Evolutionary conservation across 2,888 invertebrate species (phyloP).

Genomic region (Phrixothrix hirtus): DNA sequence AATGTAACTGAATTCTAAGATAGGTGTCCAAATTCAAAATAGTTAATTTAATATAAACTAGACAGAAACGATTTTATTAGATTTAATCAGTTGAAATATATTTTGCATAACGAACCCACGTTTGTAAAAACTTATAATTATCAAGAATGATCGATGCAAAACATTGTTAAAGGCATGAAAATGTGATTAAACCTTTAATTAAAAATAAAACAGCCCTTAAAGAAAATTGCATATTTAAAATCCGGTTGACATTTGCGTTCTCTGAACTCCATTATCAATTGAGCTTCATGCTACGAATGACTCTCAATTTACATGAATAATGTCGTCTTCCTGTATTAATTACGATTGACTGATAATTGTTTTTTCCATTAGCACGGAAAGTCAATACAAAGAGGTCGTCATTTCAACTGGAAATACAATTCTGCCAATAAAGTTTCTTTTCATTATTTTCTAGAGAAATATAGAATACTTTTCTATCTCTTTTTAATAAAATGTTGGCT

Average conservation of each 20-base stretch:
- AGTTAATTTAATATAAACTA: too few relatives aligned
- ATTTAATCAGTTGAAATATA: too few relatives aligned
- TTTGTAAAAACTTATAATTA: too few relatives aligned
- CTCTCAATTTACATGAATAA: constrained; percentile 16
- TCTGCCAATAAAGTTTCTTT: constrained; percentile 14
- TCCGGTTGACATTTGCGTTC: constrained; percentile 18
- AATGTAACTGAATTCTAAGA: too few relatives aligned
- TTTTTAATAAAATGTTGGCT: constrained; percentile 8
- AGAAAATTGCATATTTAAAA: too few relatives aligned
- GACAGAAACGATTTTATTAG: too few relatives aligned
- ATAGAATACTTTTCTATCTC: background rate
- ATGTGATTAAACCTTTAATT: too few relatives aligned
- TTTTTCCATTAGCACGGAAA: constrained; percentile 18
- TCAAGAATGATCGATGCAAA: too few relatives aligned
- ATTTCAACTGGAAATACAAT: constrained; percentile 4
- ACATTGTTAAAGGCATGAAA: too few relatives aligned
- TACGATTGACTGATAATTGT: constrained; percentile 18
- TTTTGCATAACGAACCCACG: too few relatives aligned
- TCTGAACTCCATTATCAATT: constrained; percentile 6
- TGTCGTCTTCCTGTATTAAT: constrained; percentile 7
- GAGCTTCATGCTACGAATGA: constrained; percentile 7
- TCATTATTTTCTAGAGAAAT: constrained; percentile 1
- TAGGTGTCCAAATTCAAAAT: too few relatives aligned
- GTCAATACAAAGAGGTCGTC: constrained; percentile 16
- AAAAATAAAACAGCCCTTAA: too few relatives aligned